phyloP scores from a whole-genome alignment of 1,140 invertebrate genomes.

The Formica selysi region DNA sequence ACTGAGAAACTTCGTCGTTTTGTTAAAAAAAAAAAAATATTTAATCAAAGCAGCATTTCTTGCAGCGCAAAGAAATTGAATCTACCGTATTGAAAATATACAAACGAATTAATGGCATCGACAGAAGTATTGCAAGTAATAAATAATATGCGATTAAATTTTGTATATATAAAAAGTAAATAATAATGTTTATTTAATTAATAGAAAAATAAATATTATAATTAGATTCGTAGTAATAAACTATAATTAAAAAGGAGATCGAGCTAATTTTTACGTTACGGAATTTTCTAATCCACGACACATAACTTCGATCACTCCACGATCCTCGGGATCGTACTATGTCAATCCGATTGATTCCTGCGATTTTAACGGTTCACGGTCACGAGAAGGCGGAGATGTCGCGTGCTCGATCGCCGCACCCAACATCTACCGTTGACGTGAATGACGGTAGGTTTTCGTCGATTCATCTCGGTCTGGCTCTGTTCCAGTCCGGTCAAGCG shows the following conservation, averaged over 20 bases:
- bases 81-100: not conserved
- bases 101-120: not conserved
- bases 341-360: constrained; percentile 14
- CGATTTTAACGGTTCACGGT: constrained; percentile 70
- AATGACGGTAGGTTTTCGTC: constrained; percentile 64
- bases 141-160: not conserved
- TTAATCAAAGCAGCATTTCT: constrained; percentile 19
- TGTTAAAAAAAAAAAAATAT: not conserved
- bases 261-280: not conserved
- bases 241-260: not conserved
- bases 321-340: constrained; percentile 44
- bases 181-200: not conserved
- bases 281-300: constrained; percentile 1
- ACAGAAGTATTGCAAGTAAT: not conserved
- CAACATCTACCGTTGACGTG: constrained; percentile 48
- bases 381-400: constrained; percentile 65
- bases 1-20: not conserved
- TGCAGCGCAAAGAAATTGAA: not conserved
- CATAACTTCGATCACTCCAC: constrained; percentile 26
- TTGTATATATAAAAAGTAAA: not conserved
- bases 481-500: constrained; percentile 51
- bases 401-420: constrained; percentile 64
- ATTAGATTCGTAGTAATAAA: constrained; percentile 9
- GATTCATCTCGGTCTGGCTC: constrained; percentile 65
- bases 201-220: not conserved